These are phyloP conservation scores for Drosophila aldrichi DNA, from an alignment of 2,888 invertebrate species.

Conservation along the genomic window DNA sequence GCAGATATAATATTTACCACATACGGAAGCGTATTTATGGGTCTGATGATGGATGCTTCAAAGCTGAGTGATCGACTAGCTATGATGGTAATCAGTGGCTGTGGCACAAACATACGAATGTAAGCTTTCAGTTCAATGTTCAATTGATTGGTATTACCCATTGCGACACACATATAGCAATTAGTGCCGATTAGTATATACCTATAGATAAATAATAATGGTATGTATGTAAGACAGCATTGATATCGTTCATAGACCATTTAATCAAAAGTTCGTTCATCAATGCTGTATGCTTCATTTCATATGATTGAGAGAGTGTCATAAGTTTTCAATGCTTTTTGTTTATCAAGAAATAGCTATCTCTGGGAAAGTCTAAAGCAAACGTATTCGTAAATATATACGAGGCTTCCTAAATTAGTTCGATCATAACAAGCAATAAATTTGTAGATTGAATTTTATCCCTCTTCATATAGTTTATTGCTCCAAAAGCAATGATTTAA, in stretches of 20 bases:
- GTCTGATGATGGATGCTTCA: constrained; percentile 59
- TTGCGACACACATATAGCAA: not conserved
- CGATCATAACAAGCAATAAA: not conserved
- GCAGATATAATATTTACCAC: constrained; percentile 45
- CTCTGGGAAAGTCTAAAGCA: not conserved
- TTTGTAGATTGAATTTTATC: not conserved
- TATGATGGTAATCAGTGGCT: not conserved
- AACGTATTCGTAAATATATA: not conserved
- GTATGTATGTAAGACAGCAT: not conserved
- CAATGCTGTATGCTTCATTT: not conserved
- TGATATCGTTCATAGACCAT: not conserved
- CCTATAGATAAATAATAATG: not conserved
- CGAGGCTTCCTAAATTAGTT: not conserved
- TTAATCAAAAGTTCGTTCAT: not conserved
- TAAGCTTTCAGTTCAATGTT: constrained; percentile 25
- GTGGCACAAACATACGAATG: constrained; percentile 41
- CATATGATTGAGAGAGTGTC: constrained; percentile 7
- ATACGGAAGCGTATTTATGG: constrained; percentile 35
- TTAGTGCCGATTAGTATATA: not conserved
- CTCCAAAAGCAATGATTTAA: not conserved
- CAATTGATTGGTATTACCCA: not conserved
- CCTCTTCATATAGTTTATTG: not conserved
- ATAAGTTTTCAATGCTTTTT: constrained; percentile 1
- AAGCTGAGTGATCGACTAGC: constrained; percentile 48
- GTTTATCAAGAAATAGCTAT: constrained; percentile 3